A percentile compares a stretch with the other conserved stretches of the same genome.
These are phyloP conservation scores for Aethina tumida DNA, from an alignment of 1,140 invertebrate species.

Conservation along the genomic window DNA sequence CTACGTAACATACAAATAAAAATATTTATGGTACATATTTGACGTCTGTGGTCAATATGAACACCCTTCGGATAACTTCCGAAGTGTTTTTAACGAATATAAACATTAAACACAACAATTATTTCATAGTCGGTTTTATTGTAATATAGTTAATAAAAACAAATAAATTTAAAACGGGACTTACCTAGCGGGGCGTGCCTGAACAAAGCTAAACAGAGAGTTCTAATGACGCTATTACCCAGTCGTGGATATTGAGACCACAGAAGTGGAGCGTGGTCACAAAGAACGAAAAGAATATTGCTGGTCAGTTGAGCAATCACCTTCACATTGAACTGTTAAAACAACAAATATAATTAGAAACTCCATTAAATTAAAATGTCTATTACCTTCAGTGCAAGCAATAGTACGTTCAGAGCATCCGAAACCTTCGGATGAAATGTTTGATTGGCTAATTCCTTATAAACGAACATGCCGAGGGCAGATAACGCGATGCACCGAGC, in stretches of 20 bases:
- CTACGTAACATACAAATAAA: conserved; percentile 9
- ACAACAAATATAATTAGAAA: conserved; percentile 4
- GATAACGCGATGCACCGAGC: conserved; percentile 85
- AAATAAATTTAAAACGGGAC: no score
- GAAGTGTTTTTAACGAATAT: no score
- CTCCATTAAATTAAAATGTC: background rate
- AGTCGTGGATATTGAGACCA: conserved; percentile 68
- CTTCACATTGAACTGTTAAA: conserved; percentile 69
- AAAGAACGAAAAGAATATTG: conserved; percentile 70
- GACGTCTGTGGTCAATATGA: no score
- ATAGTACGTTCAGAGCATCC: conserved; percentile 76
- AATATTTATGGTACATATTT: no score
- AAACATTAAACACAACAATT: no score
- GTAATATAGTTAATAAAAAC: no score
- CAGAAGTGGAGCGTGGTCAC: conserved; percentile 68
- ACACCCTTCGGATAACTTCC: no score
- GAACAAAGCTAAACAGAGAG: conserved; percentile 45
- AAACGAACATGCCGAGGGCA: conserved; percentile 76
- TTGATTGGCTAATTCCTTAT: conserved; percentile 60
- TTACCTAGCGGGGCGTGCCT: conserved; percentile 24
- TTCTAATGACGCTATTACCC: conserved; percentile 54
- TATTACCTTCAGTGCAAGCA: conserved; percentile 70
- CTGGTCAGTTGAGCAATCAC: conserved; percentile 80
- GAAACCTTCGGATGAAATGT: conserved; percentile 60
- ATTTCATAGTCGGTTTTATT: no score